phyloP scores from a whole-genome alignment of 1,140 invertebrate species.

The Melipona quadrifasciata region DNA sequence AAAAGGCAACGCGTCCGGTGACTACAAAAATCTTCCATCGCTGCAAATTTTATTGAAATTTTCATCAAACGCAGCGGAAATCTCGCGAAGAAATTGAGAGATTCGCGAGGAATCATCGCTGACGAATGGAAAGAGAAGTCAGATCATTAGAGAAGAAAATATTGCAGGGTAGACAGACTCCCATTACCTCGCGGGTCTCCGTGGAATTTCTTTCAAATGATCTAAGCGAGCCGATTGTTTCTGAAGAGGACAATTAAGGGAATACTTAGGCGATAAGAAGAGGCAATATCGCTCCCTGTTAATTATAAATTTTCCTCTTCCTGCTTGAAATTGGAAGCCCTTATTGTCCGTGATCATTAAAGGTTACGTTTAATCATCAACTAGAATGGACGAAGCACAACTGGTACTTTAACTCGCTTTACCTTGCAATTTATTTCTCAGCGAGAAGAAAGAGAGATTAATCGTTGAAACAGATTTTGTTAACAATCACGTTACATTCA shows the following conservation, averaged over 20 bases:
- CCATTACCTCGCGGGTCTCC: background rate
- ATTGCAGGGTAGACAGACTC: background rate
- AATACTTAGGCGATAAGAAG: background rate
- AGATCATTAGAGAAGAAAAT: background rate
- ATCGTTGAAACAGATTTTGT: too few relatives aligned
- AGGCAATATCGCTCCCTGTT: background rate
- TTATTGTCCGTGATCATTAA: too few relatives aligned
- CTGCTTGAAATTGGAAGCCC: background rate
- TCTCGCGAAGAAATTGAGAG: background rate
- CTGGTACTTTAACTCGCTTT: background rate
- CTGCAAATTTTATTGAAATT: background rate
- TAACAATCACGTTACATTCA: too few relatives aligned
- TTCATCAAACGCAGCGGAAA: background rate
- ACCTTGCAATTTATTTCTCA: background rate
- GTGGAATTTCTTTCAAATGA: background rate
- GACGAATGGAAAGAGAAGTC: background rate
- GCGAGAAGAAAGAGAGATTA: too few relatives aligned
- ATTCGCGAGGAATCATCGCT: background rate
- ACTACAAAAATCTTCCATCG: background rate
- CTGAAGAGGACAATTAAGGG: background rate
- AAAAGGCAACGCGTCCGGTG: too few relatives aligned
- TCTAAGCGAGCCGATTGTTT: background rate
- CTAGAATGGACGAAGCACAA: background rate
- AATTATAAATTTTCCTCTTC: background rate
- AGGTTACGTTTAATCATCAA: too few relatives aligned